These are phyloP conservation scores for Amphipyra berbera DNA, from an alignment of 2,888 invertebrate genomes.

Conservation along the genomic window DNA sequence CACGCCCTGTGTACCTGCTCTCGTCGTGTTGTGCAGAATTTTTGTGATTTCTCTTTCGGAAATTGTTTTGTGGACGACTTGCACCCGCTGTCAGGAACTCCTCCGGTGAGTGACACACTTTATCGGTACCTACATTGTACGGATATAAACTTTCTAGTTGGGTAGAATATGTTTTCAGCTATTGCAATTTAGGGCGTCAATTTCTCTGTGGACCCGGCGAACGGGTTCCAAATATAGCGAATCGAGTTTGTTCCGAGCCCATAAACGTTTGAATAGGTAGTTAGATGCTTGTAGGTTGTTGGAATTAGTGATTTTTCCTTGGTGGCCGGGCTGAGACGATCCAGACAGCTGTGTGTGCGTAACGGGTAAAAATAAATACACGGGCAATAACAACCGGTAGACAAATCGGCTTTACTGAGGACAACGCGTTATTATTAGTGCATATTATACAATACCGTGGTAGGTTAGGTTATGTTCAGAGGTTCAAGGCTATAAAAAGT, in stretches of 20 bases:
- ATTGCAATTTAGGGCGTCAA: slow-evolving; percentile 72
- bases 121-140: slow-evolving; percentile 41
- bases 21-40: slow-evolving; percentile 83
- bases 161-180: slow-evolving; percentile 42
- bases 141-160: slow-evolving; percentile 52
- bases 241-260: slow-evolving; percentile 67
- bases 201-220: slow-evolving; percentile 74
- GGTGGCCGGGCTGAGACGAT: slow-evolving; percentile 84
- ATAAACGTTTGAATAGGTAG: slow-evolving; percentile 60
- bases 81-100: slow-evolving; percentile 71
- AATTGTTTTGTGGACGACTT: slow-evolving; percentile 76
- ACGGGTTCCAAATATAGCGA: slow-evolving; percentile 84
- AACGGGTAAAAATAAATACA: slow-evolving; percentile 89
- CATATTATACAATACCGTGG: slow-evolving; percentile 73
- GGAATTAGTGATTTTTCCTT: slow-evolving; percentile 77
- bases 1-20: slow-evolving; percentile 80
- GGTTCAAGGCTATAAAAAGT: slow-evolving; percentile 57
- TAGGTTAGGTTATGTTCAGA: slow-evolving; percentile 57
- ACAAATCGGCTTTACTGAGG: slow-evolving; percentile 85
- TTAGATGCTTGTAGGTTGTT: slow-evolving; percentile 63
- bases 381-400: slow-evolving; percentile 85
- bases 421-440: slow-evolving; percentile 86
- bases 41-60: slow-evolving; percentile 84
- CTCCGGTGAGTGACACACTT: slow-evolving; percentile 75
- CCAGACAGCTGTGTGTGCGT: slow-evolving; percentile 87